Conservation (phyloP, 1,140 invertebrate species). For the Camponotus floridanus region DNA sequence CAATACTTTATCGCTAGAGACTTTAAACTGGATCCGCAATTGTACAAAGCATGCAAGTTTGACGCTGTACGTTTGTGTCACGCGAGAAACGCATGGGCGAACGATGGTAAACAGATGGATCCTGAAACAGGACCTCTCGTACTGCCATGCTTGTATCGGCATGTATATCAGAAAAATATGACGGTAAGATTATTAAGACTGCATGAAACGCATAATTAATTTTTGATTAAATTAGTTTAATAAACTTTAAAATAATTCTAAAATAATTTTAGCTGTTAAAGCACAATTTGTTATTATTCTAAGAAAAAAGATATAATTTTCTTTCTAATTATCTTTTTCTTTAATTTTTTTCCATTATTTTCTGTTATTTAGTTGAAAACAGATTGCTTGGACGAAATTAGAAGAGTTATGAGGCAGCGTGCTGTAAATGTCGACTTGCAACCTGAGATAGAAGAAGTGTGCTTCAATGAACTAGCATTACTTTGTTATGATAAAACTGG, state of each 20-base stretch:
- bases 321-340: neutral
- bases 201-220: neutral
- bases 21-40: slow-evolving; percentile 96
- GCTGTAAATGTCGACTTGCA: slow-evolving; percentile 97
- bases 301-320: neutral
- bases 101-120: slow-evolving; percentile 89
- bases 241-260: neutral
- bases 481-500: slow-evolving; percentile 94
- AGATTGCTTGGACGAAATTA: slow-evolving; percentile 92
- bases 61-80: slow-evolving; percentile 95
- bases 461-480: slow-evolving; percentile 94
- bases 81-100: slow-evolving; percentile 92
- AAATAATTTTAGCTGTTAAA: slow-evolving; percentile 17
- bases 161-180: slow-evolving; percentile 91
- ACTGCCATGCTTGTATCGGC: slow-evolving; percentile 96
- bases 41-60: slow-evolving; percentile 95
- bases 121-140: slow-evolving; percentile 92
- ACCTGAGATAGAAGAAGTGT: slow-evolving; percentile 97
- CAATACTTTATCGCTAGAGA: slow-evolving; percentile 98
- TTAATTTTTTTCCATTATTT: neutral
- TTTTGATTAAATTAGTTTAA: slow-evolving; percentile 7
- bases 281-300: slow-evolving; percentile 21
- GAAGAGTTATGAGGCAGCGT: slow-evolving; percentile 96
- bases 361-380: slow-evolving; percentile 86
- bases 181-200: slow-evolving; percentile 80